Conservation (phyloP, 2,888 invertebrate genomes). For the Embidobia sp. region DNA sequence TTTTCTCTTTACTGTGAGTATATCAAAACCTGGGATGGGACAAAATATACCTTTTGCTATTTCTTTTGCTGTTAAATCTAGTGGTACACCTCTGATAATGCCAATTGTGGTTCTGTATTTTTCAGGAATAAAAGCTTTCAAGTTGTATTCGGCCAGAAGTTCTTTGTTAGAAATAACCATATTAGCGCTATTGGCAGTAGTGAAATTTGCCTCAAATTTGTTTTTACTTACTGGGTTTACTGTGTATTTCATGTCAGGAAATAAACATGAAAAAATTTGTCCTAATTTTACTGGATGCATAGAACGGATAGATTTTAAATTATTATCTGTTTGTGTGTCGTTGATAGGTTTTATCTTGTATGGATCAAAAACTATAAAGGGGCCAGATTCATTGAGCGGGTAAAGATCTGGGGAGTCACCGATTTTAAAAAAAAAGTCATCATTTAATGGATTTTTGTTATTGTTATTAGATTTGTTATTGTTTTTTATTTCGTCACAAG, state of each 20-base stretch:
- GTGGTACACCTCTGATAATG: neutral
- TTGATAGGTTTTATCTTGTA: too few species aligned
- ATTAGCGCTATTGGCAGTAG: neutral
- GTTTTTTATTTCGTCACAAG: too few species aligned
- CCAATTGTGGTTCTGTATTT: neutral
- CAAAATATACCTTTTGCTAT: too few species aligned
- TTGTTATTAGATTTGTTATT: too few species aligned
- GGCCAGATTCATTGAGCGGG: too few species aligned
- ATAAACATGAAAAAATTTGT: neutral
- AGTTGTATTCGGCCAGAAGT: neutral
- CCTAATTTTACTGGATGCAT: constrained; percentile 1
- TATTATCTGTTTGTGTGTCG: too few species aligned
- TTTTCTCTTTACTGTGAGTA: neutral
- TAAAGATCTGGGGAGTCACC: too few species aligned
- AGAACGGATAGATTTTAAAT: too few species aligned
- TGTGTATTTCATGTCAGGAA: neutral
- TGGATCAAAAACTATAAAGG: too few species aligned
- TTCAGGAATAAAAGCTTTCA: constrained; percentile 1
- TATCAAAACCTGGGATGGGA: neutral
- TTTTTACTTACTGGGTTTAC: neutral
- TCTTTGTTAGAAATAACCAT: neutral
- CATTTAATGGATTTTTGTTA: too few species aligned
- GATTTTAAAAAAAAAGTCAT: too few species aligned
- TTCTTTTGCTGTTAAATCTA: neutral
- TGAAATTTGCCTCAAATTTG: neutral